phyloP scores from a whole-genome alignment of 2,888 invertebrate genomes.

The Phrixothrix hirtus region DNA sequence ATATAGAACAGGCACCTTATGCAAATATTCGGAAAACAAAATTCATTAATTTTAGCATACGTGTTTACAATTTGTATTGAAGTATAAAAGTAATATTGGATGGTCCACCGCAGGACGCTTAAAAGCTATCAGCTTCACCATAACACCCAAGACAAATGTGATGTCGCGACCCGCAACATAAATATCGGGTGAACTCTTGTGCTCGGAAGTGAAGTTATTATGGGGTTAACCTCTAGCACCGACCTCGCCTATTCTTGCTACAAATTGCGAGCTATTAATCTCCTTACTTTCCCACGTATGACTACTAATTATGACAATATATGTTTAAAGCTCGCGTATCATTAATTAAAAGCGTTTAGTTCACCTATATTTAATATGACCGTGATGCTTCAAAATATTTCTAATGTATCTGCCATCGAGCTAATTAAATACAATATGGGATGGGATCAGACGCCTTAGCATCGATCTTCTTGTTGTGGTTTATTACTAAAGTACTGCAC shows the following conservation, averaged over 20 bases:
- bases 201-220: constrained; percentile 50
- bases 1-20: constrained; percentile 25
- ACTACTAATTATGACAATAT: constrained; percentile 30
- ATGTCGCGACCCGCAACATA: constrained; percentile 52
- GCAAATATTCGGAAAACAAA: too few relatives aligned
- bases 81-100: constrained; percentile 43
- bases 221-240: constrained; percentile 48
- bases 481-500: constrained; percentile 44
- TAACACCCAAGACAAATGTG: constrained; percentile 50
- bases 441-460: constrained; percentile 35
- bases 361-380: constrained; percentile 26
- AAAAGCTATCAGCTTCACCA: constrained; percentile 41
- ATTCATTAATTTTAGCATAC: constrained; percentile 4
- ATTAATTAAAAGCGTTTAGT: constrained; percentile 33
- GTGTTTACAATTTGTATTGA: constrained; percentile 42
- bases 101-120: constrained; percentile 36
- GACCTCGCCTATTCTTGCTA: constrained; percentile 48
- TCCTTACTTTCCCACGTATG: constrained; percentile 41
- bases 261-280: constrained; percentile 51
- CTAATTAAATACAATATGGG: constrained; percentile 40
- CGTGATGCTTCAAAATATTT: constrained; percentile 22
- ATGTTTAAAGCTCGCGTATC: constrained; percentile 32
- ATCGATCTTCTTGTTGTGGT: constrained; percentile 47
- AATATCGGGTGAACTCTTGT: constrained; percentile 49
- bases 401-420: constrained; percentile 32